Evolutionary conservation across 2,888 invertebrate species (phyloP).

Genomic region (Cheilosia impressa): DNA sequence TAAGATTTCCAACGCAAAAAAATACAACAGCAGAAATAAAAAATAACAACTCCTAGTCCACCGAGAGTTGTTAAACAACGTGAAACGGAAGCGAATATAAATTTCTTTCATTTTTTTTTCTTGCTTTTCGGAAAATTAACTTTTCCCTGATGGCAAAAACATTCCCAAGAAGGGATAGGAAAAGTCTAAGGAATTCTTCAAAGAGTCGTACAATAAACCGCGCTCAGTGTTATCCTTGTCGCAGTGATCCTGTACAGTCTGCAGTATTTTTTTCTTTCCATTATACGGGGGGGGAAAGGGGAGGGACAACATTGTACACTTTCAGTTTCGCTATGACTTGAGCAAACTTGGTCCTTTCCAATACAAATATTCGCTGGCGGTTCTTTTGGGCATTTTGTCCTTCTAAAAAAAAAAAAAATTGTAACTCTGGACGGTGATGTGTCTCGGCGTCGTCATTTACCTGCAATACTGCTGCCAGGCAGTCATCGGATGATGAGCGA

Average conservation of each 20-base stretch:
- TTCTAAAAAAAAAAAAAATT: slow-evolving; percentile 6
- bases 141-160: slow-evolving; percentile 24
- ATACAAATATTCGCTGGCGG: slow-evolving; percentile 31
- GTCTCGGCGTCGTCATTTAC: slow-evolving; percentile 48
- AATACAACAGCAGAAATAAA: not conserved
- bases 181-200: not conserved
- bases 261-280: slow-evolving; percentile 53
- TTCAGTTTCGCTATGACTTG: slow-evolving; percentile 40
- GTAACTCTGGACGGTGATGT: slow-evolving; percentile 41
- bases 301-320: not conserved
- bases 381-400: slow-evolving; percentile 15
- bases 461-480: slow-evolving; percentile 32
- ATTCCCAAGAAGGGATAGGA: not conserved
- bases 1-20: not conserved
- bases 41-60: slow-evolving; percentile 32
- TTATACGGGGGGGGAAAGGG: slow-evolving; percentile 2
- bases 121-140: slow-evolving; percentile 49
- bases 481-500: not conserved
- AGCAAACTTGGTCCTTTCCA: slow-evolving; percentile 54
- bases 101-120: slow-evolving; percentile 3
- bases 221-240: slow-evolving; percentile 23
- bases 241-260: slow-evolving; percentile 21
- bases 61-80: slow-evolving; percentile 50
- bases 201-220: slow-evolving; percentile 37
- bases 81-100: slow-evolving; percentile 45